Evolutionary conservation across 2,888 invertebrate species (phyloP), one percentile per base, ranked within the genome.

Genomic region (Agrotis clavis): DNA sequence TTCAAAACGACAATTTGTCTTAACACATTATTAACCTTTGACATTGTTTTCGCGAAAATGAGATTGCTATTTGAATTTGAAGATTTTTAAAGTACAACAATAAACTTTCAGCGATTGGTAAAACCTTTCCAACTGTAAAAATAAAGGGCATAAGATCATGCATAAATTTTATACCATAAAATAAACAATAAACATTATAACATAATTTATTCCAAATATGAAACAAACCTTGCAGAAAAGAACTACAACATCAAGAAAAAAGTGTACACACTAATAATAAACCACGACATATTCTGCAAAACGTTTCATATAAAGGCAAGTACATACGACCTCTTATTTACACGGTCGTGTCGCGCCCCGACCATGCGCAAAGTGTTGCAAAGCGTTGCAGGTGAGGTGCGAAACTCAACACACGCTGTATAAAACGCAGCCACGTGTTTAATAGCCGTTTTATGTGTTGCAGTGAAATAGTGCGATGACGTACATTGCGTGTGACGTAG

Each of bases 241-340:
- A 21, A 21, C 19, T 4, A 30, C 11, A 18, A 47, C 7, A 35
- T n/a, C 18, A 35, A 41, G 13, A 14, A 67, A 45, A 76, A 47
- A 41, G 77, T 59, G 1, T n/a, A 50, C 30, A 51, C 30, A 45
- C 45, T 62, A n/a, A 48, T 45, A 47, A 51, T 79, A 18, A 47
- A 18, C 45, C 48, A n/a, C 21, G 61, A 59, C 45, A 59, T n/a
- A 50, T 76, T 63, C 77, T 81, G 81, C 45, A 77, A 81, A 77
- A 76, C 62, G 41, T 63, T 76, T 59, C 50, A 59, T 19, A n/a
- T 57, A 57, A n/a, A 53, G 56, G 47, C 19, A 45, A 56, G 50
- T 64, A 45, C 50, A 62, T 19, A 16, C 47, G 48, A 45, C n/a
- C 56, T 65, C 48, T 30, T 79, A 79, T 67, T 71, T 67, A 61